phyloP scores from a whole-genome alignment of 1,140 invertebrate species.

The Coelopa frigida region DNA sequence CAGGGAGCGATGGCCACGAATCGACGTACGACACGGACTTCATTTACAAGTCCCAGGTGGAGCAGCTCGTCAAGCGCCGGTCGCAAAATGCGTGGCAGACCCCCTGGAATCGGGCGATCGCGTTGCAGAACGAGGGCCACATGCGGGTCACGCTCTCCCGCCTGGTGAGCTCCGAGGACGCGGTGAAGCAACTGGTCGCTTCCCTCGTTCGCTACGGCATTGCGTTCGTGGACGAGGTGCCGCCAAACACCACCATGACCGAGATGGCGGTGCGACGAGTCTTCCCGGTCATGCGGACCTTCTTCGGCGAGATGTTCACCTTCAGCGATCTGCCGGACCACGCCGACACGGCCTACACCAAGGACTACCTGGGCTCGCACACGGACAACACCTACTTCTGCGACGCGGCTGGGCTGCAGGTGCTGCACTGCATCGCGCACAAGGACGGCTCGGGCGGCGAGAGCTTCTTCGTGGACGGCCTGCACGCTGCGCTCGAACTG shows the following conservation, averaged over 20 bases:
- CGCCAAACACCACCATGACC: constrained; percentile 32
- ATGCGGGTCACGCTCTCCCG: constrained; percentile 21
- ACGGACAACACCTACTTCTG: constrained; percentile 68
- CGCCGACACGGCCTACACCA: constrained; percentile 62
- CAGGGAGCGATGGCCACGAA: constrained; percentile 37
- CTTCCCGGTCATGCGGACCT: constrained; percentile 52
- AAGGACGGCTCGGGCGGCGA: constrained; percentile 56
- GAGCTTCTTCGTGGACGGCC: constrained; percentile 62
- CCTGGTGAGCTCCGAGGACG: constrained; percentile 3
- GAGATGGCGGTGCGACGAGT: constrained; percentile 34
- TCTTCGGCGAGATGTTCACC: constrained; percentile 60
- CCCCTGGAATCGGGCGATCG: constrained; percentile 29
- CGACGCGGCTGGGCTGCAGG: constrained; percentile 61
- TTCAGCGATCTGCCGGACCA: constrained; percentile 51
- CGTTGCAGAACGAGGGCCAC: constrained; percentile 23
- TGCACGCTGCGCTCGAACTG: constrained; percentile 55
- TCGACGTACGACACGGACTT: constrained; percentile 30
- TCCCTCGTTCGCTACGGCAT: constrained; percentile 34
- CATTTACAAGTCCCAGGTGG: constrained; percentile 24
- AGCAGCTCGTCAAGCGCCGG: constrained; percentile 19
- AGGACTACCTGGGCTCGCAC: constrained; percentile 47
- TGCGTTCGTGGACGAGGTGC: constrained; percentile 37
- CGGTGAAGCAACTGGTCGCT: constrained; percentile 20
- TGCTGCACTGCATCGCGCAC: constrained; percentile 61
- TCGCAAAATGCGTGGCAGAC: constrained; percentile 21